A percentile compares a stretch with the other conserved stretches of the same genome.
Conservation (phyloP, 2,113 vertebrate species). For the Geococcyx californianus region DNA sequence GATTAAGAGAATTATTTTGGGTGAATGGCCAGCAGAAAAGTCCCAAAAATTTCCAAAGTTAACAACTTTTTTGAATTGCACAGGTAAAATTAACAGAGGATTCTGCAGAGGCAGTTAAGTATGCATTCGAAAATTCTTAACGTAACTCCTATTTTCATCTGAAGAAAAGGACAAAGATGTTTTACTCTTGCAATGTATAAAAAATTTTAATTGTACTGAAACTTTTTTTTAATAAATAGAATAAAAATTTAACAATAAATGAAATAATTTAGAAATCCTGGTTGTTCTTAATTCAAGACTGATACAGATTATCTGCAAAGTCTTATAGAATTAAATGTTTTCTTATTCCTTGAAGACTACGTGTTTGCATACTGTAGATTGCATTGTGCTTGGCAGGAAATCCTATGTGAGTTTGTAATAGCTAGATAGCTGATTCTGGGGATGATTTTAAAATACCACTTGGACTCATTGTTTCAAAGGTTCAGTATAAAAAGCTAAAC, state of each 20-base stretch:
- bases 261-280: not conserved
- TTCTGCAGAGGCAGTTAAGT: not conserved
- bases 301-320: not conserved
- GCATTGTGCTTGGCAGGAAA: not conserved
- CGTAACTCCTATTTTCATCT: not conserved
- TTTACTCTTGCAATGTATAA: not conserved
- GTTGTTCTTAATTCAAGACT: not conserved
- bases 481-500: not conserved
- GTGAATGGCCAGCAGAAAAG: not conserved
- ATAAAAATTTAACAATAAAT: not conserved
- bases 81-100: not conserved
- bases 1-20: not conserved
- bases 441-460: not conserved
- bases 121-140: not conserved
- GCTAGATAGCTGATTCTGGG: not conserved
- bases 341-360: not conserved
- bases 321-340: not conserved
- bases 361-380: not conserved
- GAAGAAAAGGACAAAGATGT: not conserved
- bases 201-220: not conserved
- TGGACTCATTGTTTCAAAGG: not conserved
- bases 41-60: not conserved
- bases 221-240: not conserved
- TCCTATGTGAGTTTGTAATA: not conserved
- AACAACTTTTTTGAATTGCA: not conserved